Base-by-base conservation (phyloP, 1,140 invertebrate genomes). In the Pogonus chalceus region DNA sequence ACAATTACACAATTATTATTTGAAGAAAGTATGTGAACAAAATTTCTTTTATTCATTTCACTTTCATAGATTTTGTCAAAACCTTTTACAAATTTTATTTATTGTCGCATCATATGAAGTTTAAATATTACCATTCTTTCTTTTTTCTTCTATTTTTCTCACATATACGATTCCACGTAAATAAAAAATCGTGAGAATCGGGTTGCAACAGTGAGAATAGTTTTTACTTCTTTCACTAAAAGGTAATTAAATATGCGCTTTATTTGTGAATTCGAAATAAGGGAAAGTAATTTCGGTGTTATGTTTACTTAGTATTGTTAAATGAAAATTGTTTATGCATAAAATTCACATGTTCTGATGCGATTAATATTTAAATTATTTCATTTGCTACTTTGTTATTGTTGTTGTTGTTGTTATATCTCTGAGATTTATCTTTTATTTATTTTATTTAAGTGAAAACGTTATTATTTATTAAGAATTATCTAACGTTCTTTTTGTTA, bases 1-100 rank as follows among this genome's bases (percentile, higher is more conserved):
- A 43, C 37, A 43, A 18, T 43, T 43, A 18, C 37, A 43, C 37
- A 43, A 43, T 43, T 43, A n/a, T n/a, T n/a, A 9, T 10, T 4
- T 18, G 18, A 43, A 43, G 37, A 43, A 43, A 43, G 37, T 43
- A 43, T 43, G 37, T 9, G 37, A 43, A 43, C n/a, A n/a, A n/a
- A n/a, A n/a, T n/a, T n/a, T n/a, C n/a, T 12, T 43, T 12, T 18
- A 18, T 14, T 43, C 37, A 43, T 43, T 43, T 43, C 37, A 43
- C 37, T 43, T 43, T 43, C 37, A 43, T 10, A 43, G 4, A 43
- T 12, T 43, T 43, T 18, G 37, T 10, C 14, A 31, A 31, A 14
- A 31, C 7, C 26, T 4, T 31, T 4, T 14, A 31, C 26, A 14
- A 31, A 31, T 31, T 31, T 7, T 31, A 31, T 31, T 31, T 7